Conservation (phyloP, 1,140 invertebrate species). For the Oreohelix idahoensis region DNA sequence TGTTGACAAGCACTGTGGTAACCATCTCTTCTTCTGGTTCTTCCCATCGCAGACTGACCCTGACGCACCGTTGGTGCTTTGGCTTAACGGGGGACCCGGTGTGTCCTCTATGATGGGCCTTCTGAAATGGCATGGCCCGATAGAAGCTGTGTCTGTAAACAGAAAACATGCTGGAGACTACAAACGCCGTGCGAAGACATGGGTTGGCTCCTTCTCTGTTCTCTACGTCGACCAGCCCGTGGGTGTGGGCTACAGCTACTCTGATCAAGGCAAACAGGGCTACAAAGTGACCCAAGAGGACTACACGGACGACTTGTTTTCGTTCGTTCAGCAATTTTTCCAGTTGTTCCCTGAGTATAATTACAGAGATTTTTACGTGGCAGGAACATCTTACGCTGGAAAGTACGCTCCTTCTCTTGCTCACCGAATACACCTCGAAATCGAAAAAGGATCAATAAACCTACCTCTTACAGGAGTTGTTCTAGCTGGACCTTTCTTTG, state of each 20-base stretch:
- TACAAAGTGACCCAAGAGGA: constrained; percentile 71
- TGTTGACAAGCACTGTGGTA: constrained; percentile 82
- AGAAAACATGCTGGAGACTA: constrained; percentile 43
- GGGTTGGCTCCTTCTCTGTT: constrained; percentile 83
- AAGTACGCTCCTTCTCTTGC: constrained; percentile 84
- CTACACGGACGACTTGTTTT: constrained; percentile 61
- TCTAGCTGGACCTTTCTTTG: constrained; percentile 17
- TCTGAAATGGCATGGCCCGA: constrained; percentile 85
- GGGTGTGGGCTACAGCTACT: constrained; percentile 69
- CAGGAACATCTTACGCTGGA: constrained; percentile 71
- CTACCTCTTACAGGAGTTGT: constrained; percentile 48
- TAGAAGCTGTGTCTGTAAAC: not conserved
- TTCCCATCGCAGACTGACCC: constrained; percentile 78
- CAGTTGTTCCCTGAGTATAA: constrained; percentile 67
- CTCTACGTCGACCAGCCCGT: constrained; percentile 92
- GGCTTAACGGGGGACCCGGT: constrained; percentile 88
- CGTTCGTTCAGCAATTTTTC: constrained; percentile 72
- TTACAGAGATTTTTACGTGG: constrained; percentile 70
- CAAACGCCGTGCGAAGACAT: constrained; percentile 73
- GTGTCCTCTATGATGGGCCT: constrained; percentile 83
- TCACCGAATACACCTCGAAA: constrained; percentile 82
- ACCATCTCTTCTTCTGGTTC: constrained; percentile 91
- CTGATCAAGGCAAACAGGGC: constrained; percentile 59
- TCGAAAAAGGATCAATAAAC: constrained; percentile 43
- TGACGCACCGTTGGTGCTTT: constrained; percentile 82